Evolutionary conservation across 2,888 invertebrate species (phyloP), one percentile per base, ranked within the genome.

Genomic region (Cheiracanthium punctorium): DNA sequence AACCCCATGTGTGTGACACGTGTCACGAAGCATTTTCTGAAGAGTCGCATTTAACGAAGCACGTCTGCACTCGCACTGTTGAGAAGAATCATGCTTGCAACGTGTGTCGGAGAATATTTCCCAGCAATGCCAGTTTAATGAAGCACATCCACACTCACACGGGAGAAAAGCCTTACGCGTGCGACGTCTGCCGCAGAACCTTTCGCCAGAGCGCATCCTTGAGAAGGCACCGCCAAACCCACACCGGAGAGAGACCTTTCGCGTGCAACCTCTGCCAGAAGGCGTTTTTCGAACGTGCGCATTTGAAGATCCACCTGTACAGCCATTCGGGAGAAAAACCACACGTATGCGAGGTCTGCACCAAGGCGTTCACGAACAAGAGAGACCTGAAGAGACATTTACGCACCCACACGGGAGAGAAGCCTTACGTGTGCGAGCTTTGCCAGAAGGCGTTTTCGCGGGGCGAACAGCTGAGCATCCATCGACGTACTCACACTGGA

Each of bases 231-330:
- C 33, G 12, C 7, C 30, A 64, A 14, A 72, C 52, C n/a, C 80
- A 80, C 33, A 29, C 10, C 1, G 80, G 80, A 10, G 33, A 24
- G 32, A 80, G 72, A 48, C 80, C 80, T 24, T 70, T 70, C 8
- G 43, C 20, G 0, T 80, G 80, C 29, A 65, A 80, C 14, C 64
- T 80, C 2, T 80, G 80, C 17, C 30, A 72, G 20, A 72, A 72
- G 20, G 2, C 41, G 14, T 80, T 72, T 72, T 37, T 30, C 10
- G n/a, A 28, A 20, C 64, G 52, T 20, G n/a, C 29, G n/a, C 64
- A 43, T 37, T 29, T 80, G 12, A n/a, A 1, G 17, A 33, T 32
- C 7, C 80, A 80, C 43, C 37, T 29, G 0, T 10, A 4, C 12
- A 65, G 58, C 0, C 80, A 80, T 65, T 24, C 29, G 7, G 8